phyloP scores from a whole-genome alignment of 2,888 invertebrate species.

The Aromia moschata region DNA sequence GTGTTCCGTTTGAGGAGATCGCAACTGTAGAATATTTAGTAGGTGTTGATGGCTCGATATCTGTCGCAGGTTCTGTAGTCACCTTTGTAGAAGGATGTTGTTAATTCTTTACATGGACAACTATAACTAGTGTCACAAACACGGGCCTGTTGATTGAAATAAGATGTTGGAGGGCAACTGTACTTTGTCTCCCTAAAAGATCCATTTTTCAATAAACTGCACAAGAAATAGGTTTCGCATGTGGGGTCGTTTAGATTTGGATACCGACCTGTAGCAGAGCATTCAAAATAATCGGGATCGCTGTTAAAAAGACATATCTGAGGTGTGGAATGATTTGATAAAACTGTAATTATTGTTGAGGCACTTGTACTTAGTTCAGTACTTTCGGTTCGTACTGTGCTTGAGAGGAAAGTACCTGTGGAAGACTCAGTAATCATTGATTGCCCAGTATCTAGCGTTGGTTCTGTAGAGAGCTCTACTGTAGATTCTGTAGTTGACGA shows the following conservation, averaged over 20 bases:
- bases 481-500: background rate
- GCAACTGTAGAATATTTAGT: background rate
- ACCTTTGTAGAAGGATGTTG: constrained; percentile 8
- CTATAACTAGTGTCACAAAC: constrained; percentile 61
- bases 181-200: constrained; percentile 16
- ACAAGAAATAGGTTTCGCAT: background rate
- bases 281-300: no score
- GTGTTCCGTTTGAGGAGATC: background rate
- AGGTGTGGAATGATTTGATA: no score
- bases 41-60: background rate
- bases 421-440: no score
- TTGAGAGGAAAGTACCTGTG: no score
- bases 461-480: background rate
- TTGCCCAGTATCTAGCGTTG: constrained; percentile 21
- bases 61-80: background rate
- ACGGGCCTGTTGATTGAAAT: constrained; percentile 54
- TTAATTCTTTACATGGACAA: constrained; percentile 49
- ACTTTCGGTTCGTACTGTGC: no score
- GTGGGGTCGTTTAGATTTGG: background rate
- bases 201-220: constrained; percentile 51
- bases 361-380: no score
- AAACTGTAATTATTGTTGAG: no score
- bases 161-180: constrained; percentile 36
- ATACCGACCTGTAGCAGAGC: background rate
- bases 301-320: no score